Percentiles rank a stretch among this genome's conserved stretches.
phyloP scores from a whole-genome alignment of 64 coral and sea anemone genomes.

The Montipora foliosa region DNA sequence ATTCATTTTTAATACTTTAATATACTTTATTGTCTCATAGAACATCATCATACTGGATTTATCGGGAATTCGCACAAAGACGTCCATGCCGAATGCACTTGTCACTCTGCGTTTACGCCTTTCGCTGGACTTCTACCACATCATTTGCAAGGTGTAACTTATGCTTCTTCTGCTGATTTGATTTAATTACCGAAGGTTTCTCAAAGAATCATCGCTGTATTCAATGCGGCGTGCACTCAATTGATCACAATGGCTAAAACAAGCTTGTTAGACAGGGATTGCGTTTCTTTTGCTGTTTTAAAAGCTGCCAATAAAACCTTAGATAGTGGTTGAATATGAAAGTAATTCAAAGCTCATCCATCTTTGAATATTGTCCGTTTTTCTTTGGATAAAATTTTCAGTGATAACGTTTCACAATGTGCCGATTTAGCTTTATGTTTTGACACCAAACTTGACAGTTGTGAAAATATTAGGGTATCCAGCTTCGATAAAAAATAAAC shows the following conservation, averaged over 20 bases:
- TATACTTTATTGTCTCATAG: conserved; percentile 41
- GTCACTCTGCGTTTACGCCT: conserved; percentile 80
- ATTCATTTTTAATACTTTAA: not conserved
- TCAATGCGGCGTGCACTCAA: conserved; percentile 15
- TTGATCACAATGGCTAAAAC: conserved; percentile 21
- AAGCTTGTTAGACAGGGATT: conserved; percentile 24
- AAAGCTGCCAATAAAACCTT: not conserved
- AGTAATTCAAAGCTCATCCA: not conserved
- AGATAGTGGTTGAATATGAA: not conserved
- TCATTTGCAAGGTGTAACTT: conserved; percentile 79
- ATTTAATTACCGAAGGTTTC: conserved; percentile 79
- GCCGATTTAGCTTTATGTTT: not conserved
- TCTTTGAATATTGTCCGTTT: conserved; percentile 5
- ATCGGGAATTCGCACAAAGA: conserved; percentile 59
- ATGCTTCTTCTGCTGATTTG: conserved; percentile 64
- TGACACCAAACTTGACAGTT: conserved; percentile 67
- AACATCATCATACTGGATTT: conserved; percentile 39
- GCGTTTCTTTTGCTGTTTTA: conserved; percentile 1
- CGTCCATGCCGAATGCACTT: conserved; percentile 80
- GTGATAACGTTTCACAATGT: conserved; percentile 22
- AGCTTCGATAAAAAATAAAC: conserved; percentile 71
- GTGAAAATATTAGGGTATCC: conserved; percentile 61
- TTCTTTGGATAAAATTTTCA: conserved; percentile 8
- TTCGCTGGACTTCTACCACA: conserved; percentile 73
- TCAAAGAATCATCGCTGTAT: conserved; percentile 24